These are phyloP conservation scores for Hecatera dysodea DNA, from an alignment of 2,888 invertebrate species.

Conservation along the genomic window DNA sequence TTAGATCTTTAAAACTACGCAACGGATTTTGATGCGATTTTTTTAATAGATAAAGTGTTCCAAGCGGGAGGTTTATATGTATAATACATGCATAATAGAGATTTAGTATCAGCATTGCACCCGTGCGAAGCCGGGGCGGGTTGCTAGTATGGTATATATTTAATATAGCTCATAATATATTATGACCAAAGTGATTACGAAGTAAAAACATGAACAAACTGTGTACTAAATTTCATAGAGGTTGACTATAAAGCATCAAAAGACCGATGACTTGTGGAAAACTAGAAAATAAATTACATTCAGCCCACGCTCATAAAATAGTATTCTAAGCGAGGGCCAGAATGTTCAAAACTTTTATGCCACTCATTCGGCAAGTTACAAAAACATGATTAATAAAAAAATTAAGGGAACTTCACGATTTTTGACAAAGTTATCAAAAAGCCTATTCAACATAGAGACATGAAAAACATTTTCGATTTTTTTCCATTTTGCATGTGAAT, in stretches of 20 bases:
- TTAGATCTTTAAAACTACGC: too few species aligned
- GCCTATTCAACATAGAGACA: conserved; percentile 15
- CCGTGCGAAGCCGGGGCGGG: too few species aligned
- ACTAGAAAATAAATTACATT: conserved; percentile 40
- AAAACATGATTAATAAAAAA: conserved; percentile 55
- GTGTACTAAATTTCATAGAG: not conserved
- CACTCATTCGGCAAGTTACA: conserved; percentile 56
- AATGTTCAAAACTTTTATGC: conserved; percentile 50
- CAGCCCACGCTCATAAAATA: conserved; percentile 41
- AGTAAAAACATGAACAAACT: not conserved
- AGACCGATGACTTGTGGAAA: conserved; percentile 35
- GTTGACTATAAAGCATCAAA: not conserved
- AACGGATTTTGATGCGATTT: too few species aligned
- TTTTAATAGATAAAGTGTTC: too few species aligned
- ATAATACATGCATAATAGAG: too few species aligned
- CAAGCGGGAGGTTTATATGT: too few species aligned
- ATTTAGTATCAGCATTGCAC: too few species aligned
- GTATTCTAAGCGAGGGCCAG: conserved; percentile 30
- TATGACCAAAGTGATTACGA: not conserved
- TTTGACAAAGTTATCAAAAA: conserved; percentile 39
- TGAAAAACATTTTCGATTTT: conserved; percentile 18
- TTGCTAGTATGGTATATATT: too few species aligned
- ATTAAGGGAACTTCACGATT: conserved; percentile 47
- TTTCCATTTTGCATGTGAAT: conserved; percentile 5
- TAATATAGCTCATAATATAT: too few species aligned